phyloP scores from a whole-genome alignment of 2,888 invertebrate species.

The Dermolepida albohirtum region DNA sequence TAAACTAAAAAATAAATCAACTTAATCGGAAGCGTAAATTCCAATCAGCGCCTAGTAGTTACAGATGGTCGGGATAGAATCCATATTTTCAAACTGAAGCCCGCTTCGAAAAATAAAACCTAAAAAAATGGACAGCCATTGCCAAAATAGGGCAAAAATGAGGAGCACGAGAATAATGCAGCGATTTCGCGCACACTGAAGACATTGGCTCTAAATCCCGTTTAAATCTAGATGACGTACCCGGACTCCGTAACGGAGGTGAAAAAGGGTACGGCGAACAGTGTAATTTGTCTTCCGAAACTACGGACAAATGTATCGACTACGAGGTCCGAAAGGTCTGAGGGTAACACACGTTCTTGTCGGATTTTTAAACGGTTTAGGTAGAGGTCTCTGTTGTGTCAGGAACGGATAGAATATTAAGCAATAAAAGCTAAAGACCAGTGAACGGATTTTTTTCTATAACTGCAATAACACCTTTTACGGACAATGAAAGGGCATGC shows the following conservation, averaged over 20 bases:
- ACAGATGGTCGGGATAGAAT: neutral
- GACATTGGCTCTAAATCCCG: constrained; percentile 15
- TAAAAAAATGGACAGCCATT: neutral
- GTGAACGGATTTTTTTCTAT: no score
- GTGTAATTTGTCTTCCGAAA: constrained; percentile 25
- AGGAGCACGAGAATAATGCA: constrained; percentile 9
- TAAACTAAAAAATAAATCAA: constrained; percentile 3
- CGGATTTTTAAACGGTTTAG: neutral
- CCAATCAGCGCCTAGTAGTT: neutral
- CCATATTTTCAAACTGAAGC: constrained; percentile 1
- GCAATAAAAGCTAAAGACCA: no score
- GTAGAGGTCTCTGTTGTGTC: no score
- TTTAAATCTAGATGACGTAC: constrained; percentile 7
- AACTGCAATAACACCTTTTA: no score
- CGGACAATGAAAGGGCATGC: no score
- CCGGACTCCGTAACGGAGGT: constrained; percentile 4
- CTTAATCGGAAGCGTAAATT: constrained; percentile 16
- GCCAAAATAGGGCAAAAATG: constrained; percentile 1
- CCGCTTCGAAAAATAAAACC: neutral
- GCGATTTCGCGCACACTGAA: constrained; percentile 5
- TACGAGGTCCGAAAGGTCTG: constrained; percentile 11
- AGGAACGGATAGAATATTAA: no score
- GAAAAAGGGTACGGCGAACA: constrained; percentile 6
- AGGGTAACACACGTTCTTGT: constrained; percentile 15
- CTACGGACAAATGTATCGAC: constrained; percentile 26